Evolutionary conservation across 2,113 vertebrate species (phyloP), one percentile per base, ranked within the genome.

Genomic region (Scophthalmus maximus): DNA sequence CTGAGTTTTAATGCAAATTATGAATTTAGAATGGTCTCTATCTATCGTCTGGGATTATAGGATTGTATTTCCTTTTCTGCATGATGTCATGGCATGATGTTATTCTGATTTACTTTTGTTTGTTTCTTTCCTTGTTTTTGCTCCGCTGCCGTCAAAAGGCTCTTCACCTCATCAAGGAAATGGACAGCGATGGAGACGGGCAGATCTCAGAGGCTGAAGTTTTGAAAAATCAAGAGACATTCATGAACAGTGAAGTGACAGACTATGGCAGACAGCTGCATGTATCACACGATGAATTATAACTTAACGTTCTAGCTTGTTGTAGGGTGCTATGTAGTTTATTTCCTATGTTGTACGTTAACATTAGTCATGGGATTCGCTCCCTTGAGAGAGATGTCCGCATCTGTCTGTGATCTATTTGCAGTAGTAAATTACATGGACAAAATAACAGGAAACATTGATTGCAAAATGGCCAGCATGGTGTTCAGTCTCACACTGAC

Each of bases 221-320:
- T 76, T 87, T 98, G 57, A 92, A 94, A 86, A 97, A 95, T 79
- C 94, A 95, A 81, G 96, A 98, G 53, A 92, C 94, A 52, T 99
- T 99, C 76, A 94, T 99, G 73, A 95, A 95, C 90, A 99, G 97
- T 0, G 97, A 99, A 93, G 97, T 97, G 49, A 99, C 97, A 0
- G 97, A 99, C 88, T 99, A 97, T 2, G 97, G 97, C 68, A 92
- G 97, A 66, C 96, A 94, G 67, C 85, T 94, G 52, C 91, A 93
- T 4, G 38, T 78, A n/a, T 64, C 82, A 15, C 93, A 93, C 5
- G 92, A 94, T 74, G 93, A 94, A 81, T 74, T 94, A 40, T 94
- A 92, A 72, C 51, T 0, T 3, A 11, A 17, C 12, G 14, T 40
- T 17, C 36, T 9, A 49, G 9, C n/a, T 46, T 27, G 2, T 36